These are phyloP conservation scores for Rostratula benghalensis DNA, from an alignment of 2,113 vertebrate genomes.

Conservation along the genomic window DNA sequence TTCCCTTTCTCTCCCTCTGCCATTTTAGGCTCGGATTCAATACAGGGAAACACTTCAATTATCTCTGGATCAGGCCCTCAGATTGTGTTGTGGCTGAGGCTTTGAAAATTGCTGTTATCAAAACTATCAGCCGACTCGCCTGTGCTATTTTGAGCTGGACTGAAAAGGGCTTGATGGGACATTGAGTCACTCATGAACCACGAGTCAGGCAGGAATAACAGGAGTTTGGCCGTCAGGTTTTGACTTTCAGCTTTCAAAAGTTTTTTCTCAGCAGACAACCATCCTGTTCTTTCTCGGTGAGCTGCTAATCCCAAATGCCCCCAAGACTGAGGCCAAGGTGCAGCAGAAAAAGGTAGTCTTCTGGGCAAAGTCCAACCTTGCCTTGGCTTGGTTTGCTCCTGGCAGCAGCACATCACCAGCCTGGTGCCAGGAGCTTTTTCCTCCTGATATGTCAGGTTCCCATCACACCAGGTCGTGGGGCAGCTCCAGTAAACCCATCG, in stretches of 20 bases:
- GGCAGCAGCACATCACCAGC: not conserved
- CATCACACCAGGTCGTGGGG: not conserved
- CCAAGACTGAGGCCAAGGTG: not conserved
- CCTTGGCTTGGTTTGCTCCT: not conserved
- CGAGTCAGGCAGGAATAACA: not conserved
- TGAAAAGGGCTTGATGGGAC: not conserved
- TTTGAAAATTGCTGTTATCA: conserved; percentile 41
- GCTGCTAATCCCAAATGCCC: not conserved
- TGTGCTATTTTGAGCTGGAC: conserved; percentile 14
- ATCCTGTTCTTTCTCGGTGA: fast-evolving
- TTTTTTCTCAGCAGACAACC: not conserved
- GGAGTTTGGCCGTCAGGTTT: not conserved
- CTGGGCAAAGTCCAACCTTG: not conserved
- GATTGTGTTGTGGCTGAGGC: conserved; percentile 13
- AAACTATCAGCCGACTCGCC: not conserved
- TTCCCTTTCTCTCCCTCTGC: not conserved
- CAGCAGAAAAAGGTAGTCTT: not conserved
- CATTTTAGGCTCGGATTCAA: not conserved
- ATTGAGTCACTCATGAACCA: not conserved
- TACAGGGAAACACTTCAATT: conserved; percentile 41
- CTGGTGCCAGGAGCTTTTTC: not conserved
- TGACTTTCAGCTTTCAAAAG: not conserved
- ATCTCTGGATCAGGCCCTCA: conserved; percentile 37
- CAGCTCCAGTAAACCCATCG: not conserved
- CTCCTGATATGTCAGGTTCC: not conserved